Evolutionary conservation across 37 sponge, comb jelly and placozoan species (phyloP).

Genomic region (Spongilla lacustris): DNA sequence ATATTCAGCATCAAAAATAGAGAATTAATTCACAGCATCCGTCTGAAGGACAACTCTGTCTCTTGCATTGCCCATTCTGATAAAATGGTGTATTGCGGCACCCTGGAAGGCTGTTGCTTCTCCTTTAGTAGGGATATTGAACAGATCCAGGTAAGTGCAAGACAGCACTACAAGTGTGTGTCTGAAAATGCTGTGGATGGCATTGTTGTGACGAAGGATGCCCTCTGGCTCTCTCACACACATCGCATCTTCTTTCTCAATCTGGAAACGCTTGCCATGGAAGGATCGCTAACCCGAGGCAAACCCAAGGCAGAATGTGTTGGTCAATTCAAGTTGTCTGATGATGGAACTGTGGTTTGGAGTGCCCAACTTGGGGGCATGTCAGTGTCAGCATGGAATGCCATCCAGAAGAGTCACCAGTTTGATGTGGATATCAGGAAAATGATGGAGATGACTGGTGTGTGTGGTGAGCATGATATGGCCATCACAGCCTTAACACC

Average conservation of each 20-base stretch:
- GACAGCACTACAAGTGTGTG: constrained; percentile 59
- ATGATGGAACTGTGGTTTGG: constrained; percentile 64
- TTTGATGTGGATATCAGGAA: constrained; percentile 48
- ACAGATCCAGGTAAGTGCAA: constrained; percentile 32
- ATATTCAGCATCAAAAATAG: constrained; percentile 48
- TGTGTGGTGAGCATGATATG: constrained; percentile 20
- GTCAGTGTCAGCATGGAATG: constrained; percentile 69
- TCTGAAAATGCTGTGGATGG: constrained; percentile 69
- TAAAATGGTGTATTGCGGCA: constrained; percentile 55
- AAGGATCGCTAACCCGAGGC: constrained; percentile 30
- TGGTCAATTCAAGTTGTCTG: constrained; percentile 49
- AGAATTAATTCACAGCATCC: constrained; percentile 66
- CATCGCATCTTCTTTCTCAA: constrained; percentile 66
- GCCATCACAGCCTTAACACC: constrained; percentile 71
- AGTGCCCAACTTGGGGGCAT: constrained; percentile 66
- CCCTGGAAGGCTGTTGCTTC: constrained; percentile 80
- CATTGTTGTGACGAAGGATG: constrained; percentile 32
- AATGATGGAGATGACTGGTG: constrained; percentile 2
- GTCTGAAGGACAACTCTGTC: constrained; percentile 71
- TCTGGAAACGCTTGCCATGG: constrained; percentile 52
- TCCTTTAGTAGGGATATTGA: constrained; percentile 33
- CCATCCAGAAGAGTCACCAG: constrained; percentile 34
- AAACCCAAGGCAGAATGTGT: constrained; percentile 34
- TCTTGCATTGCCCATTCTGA: constrained; percentile 60
- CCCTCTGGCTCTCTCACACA: constrained; percentile 70